Base-by-base conservation (phyloP, 2,113 vertebrate species). In the Gobio gobio region DNA sequence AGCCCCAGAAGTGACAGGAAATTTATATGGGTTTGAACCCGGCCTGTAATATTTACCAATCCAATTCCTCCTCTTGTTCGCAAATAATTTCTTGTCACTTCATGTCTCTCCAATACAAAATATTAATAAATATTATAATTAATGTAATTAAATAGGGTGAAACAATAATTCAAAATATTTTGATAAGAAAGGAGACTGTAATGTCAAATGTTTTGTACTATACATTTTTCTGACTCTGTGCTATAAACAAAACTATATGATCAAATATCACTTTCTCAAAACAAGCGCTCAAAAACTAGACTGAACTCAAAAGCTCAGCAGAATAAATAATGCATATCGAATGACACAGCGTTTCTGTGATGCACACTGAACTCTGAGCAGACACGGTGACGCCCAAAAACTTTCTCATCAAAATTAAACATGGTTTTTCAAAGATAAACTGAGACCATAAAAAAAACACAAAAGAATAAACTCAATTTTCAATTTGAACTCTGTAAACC, bases 241-340 rank as follows among this genome's bases (percentile, higher is more conserved):
- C 54, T 18, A 36, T 20, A 20, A 66, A 36, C 16, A 68, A 68
- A 68, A 20, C 16, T 68, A 36, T 45, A 73, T 73, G 3, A 73
- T 73, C 20, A 47, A 14, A 73, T 47, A 47, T 47, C 43, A 73
- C 43, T 54, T 33, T 49, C 45, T 16, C 47, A 76, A 76, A 54
- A 29, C 43, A 74, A 74, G 72, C 40, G 49, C 45, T 74, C n/a
- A 49, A 29, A 29, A 29, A 29, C 29, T 29, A 29, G n/a, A 74
- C 72, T 74, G 12, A 74, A 49, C n/a, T 74, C n/a, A 18, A 68
- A 68, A 18, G 16, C 10, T 36, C 64, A 29, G 24, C 33, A 54
- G 24, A 51, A 51, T 76, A 76, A 76, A 76, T 76, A 76, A 51
- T 76, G 47, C 73, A 76, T 7, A 47, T 76, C 16, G 24, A 54